phyloP scores from a whole-genome alignment of 2,888 invertebrate genomes.

The Plagodis pulveraria region DNA sequence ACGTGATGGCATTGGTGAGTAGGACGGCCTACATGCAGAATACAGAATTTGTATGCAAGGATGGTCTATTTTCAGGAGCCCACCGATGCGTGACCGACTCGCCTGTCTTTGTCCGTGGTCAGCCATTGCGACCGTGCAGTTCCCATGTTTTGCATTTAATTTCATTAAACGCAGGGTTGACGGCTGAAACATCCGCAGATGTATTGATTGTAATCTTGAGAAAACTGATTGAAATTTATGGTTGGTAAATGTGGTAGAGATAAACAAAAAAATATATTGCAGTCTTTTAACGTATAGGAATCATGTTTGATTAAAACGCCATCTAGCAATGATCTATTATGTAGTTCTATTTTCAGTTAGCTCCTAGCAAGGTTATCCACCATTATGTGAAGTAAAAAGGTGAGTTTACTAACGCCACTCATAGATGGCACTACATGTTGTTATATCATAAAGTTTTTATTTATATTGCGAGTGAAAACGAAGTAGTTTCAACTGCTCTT shows the following conservation, averaged over 20 bases:
- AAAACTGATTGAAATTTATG: conserved; percentile 24
- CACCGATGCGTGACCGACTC: conserved; percentile 74
- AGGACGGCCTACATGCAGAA: conserved; percentile 43
- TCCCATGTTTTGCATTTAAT: conserved; percentile 74
- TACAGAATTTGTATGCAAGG: conserved; percentile 39
- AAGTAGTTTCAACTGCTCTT: conserved; percentile 28
- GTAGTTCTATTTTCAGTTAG: neutral
- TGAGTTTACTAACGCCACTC: conserved; percentile 8
- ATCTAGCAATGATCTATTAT: conserved; percentile 38
- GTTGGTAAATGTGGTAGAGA: conserved; percentile 1
- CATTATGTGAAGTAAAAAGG: conserved; percentile 1
- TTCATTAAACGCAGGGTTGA: conserved; percentile 31
- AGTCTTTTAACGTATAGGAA: too few species aligned
- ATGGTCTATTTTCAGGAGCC: conserved; percentile 49
- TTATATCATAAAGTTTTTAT: conserved; percentile 1
- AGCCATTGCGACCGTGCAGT: conserved; percentile 74
- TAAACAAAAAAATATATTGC: neutral
- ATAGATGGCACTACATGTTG: conserved; percentile 58
- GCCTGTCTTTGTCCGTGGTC: conserved; percentile 78
- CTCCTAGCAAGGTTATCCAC: neutral
- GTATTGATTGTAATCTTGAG: conserved; percentile 32
- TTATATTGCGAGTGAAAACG: conserved; percentile 40
- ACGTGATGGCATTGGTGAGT: conserved; percentile 43
- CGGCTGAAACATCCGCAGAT: conserved; percentile 33
- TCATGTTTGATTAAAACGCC: conserved; percentile 29